phyloP scores from a whole-genome alignment of 2,113 vertebrate genomes.

The Grammomys surdaster region DNA sequence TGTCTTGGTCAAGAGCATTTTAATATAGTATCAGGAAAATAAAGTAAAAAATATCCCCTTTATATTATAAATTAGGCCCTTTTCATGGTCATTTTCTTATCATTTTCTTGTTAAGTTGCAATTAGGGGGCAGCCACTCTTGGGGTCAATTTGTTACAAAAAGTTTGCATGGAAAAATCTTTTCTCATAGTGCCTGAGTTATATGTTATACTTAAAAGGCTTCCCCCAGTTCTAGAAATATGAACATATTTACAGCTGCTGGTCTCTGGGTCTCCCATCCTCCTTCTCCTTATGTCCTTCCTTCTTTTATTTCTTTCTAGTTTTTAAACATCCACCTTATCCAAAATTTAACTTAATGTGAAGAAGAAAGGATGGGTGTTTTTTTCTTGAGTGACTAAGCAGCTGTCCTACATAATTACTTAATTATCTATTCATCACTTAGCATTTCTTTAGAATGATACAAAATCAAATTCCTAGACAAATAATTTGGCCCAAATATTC shows the following conservation, averaged over 20 bases:
- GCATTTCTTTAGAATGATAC: neutral
- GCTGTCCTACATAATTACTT: neutral
- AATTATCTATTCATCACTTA: neutral
- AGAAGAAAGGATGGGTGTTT: neutral
- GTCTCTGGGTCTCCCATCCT: neutral
- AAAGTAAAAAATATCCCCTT: neutral
- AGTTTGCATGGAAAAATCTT: neutral
- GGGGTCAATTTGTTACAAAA: neutral
- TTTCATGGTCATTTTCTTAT: neutral
- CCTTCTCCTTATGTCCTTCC: neutral
- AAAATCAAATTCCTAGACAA: neutral
- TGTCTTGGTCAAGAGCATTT: neutral
- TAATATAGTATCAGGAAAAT: neutral
- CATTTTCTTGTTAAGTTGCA: neutral
- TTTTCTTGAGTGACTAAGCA: slow-evolving; percentile 17
- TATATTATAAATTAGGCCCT: neutral
- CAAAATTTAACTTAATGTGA: slow-evolving; percentile 16
- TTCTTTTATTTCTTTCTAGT: neutral
- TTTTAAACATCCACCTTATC: neutral
- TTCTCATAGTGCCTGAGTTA: neutral
- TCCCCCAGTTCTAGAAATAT: neutral
- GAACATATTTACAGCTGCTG: neutral
- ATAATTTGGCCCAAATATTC: slow-evolving; percentile 10
- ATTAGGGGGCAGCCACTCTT: neutral
- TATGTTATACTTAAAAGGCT: neutral